These are phyloP conservation scores for Pseudomyrmex concolor DNA, from an alignment of 1,140 invertebrate genomes.

Conservation along the genomic window DNA sequence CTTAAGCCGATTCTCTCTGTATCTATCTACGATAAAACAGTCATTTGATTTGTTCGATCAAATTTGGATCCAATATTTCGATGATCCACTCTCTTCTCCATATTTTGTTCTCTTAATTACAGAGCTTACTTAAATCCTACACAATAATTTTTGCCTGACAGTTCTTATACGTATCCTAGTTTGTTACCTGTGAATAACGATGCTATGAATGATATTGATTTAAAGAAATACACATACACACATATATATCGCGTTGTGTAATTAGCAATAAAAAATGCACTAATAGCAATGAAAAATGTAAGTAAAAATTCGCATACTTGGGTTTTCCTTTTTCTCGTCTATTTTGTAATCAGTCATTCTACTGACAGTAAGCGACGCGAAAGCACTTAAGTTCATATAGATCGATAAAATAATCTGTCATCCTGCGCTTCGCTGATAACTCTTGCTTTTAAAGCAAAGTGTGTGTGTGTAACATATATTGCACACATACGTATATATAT, in stretches of 20 bases:
- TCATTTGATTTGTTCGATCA: conserved; percentile 44
- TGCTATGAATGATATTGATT: too few species aligned
- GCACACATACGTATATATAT: neutral
- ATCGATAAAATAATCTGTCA: conserved; percentile 62
- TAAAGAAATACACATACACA: neutral
- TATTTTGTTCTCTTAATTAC: conserved; percentile 37
- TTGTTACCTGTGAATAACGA: neutral
- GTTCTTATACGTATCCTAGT: neutral
- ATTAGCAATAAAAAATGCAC: neutral
- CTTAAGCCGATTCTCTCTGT: conserved; percentile 46
- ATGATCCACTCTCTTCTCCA: neutral
- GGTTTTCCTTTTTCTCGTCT: conserved; percentile 3
- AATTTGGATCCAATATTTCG: conserved; percentile 4
- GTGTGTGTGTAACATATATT: neutral
- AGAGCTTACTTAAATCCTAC: conserved; percentile 39
- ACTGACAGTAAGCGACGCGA: conserved; percentile 58
- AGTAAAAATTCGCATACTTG: conserved; percentile 38
- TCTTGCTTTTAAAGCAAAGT: conserved; percentile 43
- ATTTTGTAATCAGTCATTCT: conserved; percentile 49
- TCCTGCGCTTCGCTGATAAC: conserved; percentile 36
- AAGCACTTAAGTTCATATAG: conserved; percentile 59
- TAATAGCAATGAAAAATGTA: conserved; percentile 42
- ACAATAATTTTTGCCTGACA: neutral
- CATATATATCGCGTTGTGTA: neutral
- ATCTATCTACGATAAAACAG: conserved; percentile 27